A percentile compares a stretch with the other conserved stretches of the same genome.
Conservation (phyloP, 2,113 vertebrate species). For the Nycticebus coucang region DNA sequence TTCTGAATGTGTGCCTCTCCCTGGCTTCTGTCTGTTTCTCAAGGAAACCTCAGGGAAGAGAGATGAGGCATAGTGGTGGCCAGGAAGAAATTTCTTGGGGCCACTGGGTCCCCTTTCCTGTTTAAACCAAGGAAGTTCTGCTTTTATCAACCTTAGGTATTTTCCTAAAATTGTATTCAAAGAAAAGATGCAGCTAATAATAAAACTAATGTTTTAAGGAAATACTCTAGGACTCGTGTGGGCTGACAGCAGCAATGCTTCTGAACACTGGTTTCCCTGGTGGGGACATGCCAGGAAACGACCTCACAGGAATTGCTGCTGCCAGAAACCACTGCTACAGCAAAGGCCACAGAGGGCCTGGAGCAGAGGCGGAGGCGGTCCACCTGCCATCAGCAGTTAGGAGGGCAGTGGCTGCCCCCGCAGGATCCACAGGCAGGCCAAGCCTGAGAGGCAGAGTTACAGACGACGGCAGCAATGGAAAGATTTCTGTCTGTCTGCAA, state of each 20-base stretch:
- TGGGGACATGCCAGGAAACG: rapidly evolving
- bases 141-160: neutral
- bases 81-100: neutral
- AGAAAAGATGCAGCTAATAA: neutral
- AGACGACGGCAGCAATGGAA: neutral
- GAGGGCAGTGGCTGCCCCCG: neutral
- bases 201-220: neutral
- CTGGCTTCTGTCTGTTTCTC: neutral
- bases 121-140: neutral
- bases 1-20: neutral
- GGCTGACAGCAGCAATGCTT: neutral
- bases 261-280: rapidly evolving
- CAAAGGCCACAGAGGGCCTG: neutral
- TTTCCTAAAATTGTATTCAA: no score
- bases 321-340: rapidly evolving
- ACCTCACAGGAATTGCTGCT: rapidly evolving
- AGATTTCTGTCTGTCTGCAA: conserved; percentile 45
- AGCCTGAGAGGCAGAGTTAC: neutral
- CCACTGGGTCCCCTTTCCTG: no score
- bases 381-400: neutral
- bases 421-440: neutral
- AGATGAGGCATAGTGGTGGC: neutral
- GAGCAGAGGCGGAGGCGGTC: neutral
- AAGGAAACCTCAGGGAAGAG: neutral
- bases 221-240: rapidly evolving